A percentile compares a stretch with the other conserved stretches of the same genome.
These are phyloP conservation scores for Deilephila porcellus DNA, from an alignment of 2,888 invertebrate species.

Conservation along the genomic window DNA sequence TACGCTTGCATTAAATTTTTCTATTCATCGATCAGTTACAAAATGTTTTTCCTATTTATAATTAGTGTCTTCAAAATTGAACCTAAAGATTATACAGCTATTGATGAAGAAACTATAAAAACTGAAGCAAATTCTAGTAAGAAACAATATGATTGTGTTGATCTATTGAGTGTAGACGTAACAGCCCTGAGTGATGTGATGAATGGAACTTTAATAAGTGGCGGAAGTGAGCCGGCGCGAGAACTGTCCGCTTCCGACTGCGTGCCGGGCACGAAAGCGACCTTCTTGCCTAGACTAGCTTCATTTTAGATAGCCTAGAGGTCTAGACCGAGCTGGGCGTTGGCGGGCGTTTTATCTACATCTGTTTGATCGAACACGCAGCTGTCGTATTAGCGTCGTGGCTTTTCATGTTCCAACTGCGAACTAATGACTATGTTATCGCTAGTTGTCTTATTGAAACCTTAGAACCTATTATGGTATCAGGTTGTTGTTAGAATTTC, in stretches of 20 bases:
- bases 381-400: constrained; percentile 23
- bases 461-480: neutral
- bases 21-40: too few species aligned
- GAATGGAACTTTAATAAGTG: constrained; percentile 50
- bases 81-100: too few species aligned
- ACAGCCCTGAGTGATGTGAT: constrained; percentile 44
- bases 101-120: neutral
- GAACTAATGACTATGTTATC: constrained; percentile 20
- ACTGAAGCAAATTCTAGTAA: neutral
- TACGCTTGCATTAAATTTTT: too few species aligned
- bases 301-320: constrained; percentile 17
- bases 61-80: too few species aligned
- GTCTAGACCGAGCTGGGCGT: neutral
- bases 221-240: constrained; percentile 45
- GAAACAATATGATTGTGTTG: neutral
- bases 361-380: constrained; percentile 9
- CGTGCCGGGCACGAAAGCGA: constrained; percentile 35
- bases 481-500: too few species aligned
- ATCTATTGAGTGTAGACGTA: neutral
- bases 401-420: constrained; percentile 10
- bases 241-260: constrained; percentile 50
- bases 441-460: neutral
- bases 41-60: too few species aligned
- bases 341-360: neutral
- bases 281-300: constrained; percentile 27